Conservation (phyloP, 2,888 invertebrate species). For the Clepsis dumicolana region DNA sequence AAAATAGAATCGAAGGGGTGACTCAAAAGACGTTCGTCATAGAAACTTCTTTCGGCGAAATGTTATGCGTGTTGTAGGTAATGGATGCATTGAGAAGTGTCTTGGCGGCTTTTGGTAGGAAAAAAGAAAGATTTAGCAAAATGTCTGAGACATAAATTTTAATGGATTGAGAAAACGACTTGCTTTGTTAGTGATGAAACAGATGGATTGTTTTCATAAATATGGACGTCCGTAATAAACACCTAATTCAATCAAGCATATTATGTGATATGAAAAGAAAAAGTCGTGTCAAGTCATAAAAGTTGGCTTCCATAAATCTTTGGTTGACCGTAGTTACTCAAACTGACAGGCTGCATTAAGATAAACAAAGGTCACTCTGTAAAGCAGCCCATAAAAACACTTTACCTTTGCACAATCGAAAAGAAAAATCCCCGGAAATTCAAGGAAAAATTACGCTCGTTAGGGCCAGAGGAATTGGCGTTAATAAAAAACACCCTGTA, state of each 20-base stretch:
- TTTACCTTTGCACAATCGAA: constrained; percentile 49
- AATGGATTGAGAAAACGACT: no score
- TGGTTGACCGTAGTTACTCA: constrained; percentile 31
- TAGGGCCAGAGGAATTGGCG: constrained; percentile 76
- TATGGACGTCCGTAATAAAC: not conserved
- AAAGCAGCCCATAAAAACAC: constrained; percentile 43
- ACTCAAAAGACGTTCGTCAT: constrained; percentile 56
- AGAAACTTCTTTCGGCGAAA: constrained; percentile 57
- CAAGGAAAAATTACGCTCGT: constrained; percentile 75
- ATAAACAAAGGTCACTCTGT: constrained; percentile 33
- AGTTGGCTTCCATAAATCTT: not conserved
- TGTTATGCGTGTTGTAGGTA: constrained; percentile 46
- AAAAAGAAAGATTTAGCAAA: no score
- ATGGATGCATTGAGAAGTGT: constrained; percentile 24
- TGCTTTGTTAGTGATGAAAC: no score
- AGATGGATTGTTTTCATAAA: no score
- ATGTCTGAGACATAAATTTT: no score
- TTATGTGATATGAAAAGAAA: no score
- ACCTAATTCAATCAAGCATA: no score
- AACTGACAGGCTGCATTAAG: constrained; percentile 29
- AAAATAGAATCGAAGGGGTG: constrained; percentile 67
- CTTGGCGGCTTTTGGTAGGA: no score
- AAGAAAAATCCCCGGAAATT: constrained; percentile 48
- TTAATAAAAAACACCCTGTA: constrained; percentile 76
- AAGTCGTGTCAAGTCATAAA: not conserved